phyloP scores from a whole-genome alignment of 2,888 invertebrate genomes.

The Hydriomena furcata region DNA sequence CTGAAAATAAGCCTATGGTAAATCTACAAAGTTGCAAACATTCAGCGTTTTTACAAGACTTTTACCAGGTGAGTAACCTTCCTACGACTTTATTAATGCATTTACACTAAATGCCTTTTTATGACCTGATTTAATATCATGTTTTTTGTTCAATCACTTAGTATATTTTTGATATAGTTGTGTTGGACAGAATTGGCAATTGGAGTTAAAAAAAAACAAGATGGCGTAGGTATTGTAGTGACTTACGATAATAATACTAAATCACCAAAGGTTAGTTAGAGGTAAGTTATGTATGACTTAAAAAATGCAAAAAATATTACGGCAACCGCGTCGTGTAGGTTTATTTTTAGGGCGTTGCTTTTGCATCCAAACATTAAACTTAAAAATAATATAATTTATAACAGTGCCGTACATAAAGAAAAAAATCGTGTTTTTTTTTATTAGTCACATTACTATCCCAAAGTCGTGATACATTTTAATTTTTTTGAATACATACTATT shows the following conservation, averaged over 20 bases:
- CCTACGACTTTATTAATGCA: not conserved
- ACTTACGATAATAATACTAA: too few species aligned
- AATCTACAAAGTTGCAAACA: conserved; percentile 54
- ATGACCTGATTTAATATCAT: not conserved
- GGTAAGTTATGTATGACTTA: too few species aligned
- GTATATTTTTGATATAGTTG: conserved; percentile 9
- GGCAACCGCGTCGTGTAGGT: too few species aligned
- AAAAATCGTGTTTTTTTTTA: not conserved
- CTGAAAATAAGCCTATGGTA: conserved; percentile 42
- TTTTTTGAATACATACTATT: not conserved
- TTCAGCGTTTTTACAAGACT: conserved; percentile 44
- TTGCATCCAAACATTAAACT: too few species aligned
- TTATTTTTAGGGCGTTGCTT: too few species aligned
- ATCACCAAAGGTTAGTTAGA: too few species aligned
- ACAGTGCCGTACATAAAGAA: too few species aligned
- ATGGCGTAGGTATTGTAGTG: conserved; percentile 21
- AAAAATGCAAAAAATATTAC: too few species aligned
- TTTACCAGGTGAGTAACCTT: conserved; percentile 47
- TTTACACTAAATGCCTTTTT: not conserved
- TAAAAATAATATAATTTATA: too few species aligned
- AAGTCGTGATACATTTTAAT: too few species aligned
- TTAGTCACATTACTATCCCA: not conserved
- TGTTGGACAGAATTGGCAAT: conserved; percentile 20
- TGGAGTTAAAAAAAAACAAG: conserved; percentile 47
- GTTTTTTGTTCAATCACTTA: not conserved